phyloP scores from a whole-genome alignment of 2,888 invertebrate species.

The Coleophora deauratella region DNA sequence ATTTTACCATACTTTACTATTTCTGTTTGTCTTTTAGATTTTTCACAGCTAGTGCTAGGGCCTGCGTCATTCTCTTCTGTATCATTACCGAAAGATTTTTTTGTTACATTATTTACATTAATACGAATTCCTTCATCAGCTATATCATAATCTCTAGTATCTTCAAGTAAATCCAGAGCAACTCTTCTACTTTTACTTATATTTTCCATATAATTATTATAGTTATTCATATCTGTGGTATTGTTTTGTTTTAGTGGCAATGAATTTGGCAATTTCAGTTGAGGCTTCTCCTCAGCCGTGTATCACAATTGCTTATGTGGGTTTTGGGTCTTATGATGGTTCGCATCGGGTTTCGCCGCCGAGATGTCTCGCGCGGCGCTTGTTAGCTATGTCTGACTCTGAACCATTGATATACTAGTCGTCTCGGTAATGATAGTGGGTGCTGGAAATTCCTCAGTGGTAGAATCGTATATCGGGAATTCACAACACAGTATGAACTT shows the following conservation, averaged over 20 bases:
- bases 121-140: slow-evolving; percentile 30
- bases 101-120: slow-evolving; percentile 12
- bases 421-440: slow-evolving; percentile 79
- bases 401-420: slow-evolving; percentile 80
- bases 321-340: slow-evolving; percentile 33
- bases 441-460: slow-evolving; percentile 77
- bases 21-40: slow-evolving; percentile 43
- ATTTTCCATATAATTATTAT: slow-evolving; percentile 62
- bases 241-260: slow-evolving; percentile 63
- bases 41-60: slow-evolving; percentile 50
- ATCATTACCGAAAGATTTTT: slow-evolving; percentile 26
- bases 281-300: slow-evolving; percentile 53
- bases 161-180: slow-evolving; percentile 56
- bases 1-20: slow-evolving; percentile 62
- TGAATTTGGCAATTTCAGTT: slow-evolving; percentile 58
- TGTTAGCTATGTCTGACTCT: slow-evolving; percentile 81
- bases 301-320: slow-evolving; percentile 67
- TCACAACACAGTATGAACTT: slow-evolving; percentile 92
- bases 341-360: slow-evolving; percentile 49
- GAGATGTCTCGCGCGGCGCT: slow-evolving; percentile 58
- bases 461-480: slow-evolving; percentile 88
- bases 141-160: slow-evolving; percentile 45
- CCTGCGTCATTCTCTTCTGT: slow-evolving; percentile 37
- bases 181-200: slow-evolving; percentile 51
- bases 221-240: slow-evolving; percentile 60